phyloP scores from a whole-genome alignment of 1,140 invertebrate genomes.

The Drosophila lini region DNA sequence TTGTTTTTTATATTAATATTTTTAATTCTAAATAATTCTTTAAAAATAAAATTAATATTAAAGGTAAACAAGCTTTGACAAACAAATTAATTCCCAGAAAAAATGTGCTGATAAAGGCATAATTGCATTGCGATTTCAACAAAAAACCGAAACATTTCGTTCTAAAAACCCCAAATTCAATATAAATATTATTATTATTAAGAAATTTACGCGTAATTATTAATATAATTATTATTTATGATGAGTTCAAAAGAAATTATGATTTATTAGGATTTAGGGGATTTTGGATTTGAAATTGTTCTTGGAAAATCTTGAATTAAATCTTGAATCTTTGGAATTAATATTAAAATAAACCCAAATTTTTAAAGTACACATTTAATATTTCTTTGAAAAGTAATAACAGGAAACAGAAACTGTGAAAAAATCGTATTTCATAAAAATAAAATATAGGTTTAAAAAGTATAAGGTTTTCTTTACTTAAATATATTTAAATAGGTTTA shows the following conservation, averaged over 20 bases:
- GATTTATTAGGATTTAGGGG: not conserved
- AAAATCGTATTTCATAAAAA: not conserved
- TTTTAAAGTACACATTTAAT: not conserved
- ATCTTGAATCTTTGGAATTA: not conserved
- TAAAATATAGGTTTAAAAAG: not conserved
- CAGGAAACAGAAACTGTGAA: not conserved
- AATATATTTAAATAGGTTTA: not conserved
- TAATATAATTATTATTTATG: not conserved
- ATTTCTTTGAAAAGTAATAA: not conserved
- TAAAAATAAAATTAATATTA: not conserved
- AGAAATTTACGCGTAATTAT: too few relatives aligned
- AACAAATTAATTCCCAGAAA: not conserved
- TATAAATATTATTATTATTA: too few relatives aligned
- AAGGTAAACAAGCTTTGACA: not conserved
- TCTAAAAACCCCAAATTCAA: not conserved
- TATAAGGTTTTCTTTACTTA: too few relatives aligned
- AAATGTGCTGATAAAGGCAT: not conserved
- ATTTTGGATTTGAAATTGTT: not conserved
- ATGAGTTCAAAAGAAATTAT: too few relatives aligned
- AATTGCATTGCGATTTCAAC: not conserved
- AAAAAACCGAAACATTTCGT: not conserved
- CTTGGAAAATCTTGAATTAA: not conserved
- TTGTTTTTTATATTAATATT: not conserved
- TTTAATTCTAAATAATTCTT: not conserved
- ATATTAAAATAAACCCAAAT: not conserved